These are phyloP conservation scores for Manis javanica DNA, from an alignment of 2,797 vertebrate genomes.

Conservation along the genomic window DNA sequence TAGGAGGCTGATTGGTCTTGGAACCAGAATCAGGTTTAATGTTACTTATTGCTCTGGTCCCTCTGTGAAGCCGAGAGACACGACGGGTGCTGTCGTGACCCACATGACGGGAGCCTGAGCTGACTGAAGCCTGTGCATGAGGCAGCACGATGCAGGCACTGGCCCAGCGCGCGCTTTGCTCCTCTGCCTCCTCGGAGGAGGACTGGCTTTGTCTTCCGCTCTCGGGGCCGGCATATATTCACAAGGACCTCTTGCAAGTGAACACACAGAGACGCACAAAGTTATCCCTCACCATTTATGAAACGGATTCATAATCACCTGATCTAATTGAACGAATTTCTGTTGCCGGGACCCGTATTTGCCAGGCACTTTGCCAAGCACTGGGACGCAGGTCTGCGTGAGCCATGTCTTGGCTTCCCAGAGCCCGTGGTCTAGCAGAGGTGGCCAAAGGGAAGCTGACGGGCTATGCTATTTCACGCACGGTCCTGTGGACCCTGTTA, in stretches of 20 bases:
- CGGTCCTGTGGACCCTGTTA: background rate
- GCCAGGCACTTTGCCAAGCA: background rate
- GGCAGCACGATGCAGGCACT: background rate
- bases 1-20: background rate
- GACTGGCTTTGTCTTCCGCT: background rate
- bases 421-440: background rate
- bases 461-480: background rate
- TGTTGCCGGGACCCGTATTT: background rate
- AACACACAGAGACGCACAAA: background rate
- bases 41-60: background rate
- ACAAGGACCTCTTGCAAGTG: background rate
- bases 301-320: background rate
- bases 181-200: background rate
- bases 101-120: background rate
- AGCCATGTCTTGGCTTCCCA: background rate
- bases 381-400: background rate
- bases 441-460: background rate
- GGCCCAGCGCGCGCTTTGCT: background rate
- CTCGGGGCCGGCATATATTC: background rate
- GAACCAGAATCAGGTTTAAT: background rate
- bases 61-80: background rate
- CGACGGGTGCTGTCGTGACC: background rate
- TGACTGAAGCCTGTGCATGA: background rate
- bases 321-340: background rate
- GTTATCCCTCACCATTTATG: background rate